Evolutionary conservation across 2,113 vertebrate species (phyloP).

Genomic region (Trematomus loennbergii): DNA sequence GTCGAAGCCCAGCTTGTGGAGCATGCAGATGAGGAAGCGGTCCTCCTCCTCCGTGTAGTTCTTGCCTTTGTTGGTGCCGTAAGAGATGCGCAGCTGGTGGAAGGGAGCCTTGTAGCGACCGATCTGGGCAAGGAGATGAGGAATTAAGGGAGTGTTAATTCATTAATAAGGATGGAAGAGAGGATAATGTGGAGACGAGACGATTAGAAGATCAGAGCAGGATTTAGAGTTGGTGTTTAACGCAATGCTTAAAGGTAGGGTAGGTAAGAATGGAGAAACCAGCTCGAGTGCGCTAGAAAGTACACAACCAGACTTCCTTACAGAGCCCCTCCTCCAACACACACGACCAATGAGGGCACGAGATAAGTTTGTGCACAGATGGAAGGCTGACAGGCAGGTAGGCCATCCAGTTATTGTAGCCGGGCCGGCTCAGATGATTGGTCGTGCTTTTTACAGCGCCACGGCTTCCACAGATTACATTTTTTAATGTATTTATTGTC

Average conservation of each 20-base stretch:
- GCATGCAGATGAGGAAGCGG: conserved; percentile 98
- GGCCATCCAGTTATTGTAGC: no score
- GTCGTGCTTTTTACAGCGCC: no score
- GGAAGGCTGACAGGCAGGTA: no score
- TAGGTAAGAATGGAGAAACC: no score
- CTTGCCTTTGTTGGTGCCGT: conserved; percentile 99
- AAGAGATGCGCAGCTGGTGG: conserved; percentile 97
- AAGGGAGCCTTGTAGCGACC: conserved; percentile 98
- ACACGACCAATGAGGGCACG: no score
- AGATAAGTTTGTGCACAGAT: no score
- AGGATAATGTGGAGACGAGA: background rate
- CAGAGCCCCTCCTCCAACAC: no score
- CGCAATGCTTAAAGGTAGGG: background rate
- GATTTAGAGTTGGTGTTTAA: background rate
- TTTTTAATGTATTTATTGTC: no score
- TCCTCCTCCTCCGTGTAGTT: conserved; percentile 99
- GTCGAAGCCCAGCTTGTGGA: conserved; percentile 98
- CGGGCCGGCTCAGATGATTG: no score
- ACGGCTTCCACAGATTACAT: no score
- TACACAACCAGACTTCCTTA: no score
- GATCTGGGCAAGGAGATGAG: conserved; percentile 84
- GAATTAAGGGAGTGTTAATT: background rate
- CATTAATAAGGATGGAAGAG: background rate
- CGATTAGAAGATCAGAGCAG: background rate
- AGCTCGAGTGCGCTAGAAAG: no score